Base-by-base conservation (phyloP, 2,888 invertebrate species). In the Ferrisia virgata region DNA sequence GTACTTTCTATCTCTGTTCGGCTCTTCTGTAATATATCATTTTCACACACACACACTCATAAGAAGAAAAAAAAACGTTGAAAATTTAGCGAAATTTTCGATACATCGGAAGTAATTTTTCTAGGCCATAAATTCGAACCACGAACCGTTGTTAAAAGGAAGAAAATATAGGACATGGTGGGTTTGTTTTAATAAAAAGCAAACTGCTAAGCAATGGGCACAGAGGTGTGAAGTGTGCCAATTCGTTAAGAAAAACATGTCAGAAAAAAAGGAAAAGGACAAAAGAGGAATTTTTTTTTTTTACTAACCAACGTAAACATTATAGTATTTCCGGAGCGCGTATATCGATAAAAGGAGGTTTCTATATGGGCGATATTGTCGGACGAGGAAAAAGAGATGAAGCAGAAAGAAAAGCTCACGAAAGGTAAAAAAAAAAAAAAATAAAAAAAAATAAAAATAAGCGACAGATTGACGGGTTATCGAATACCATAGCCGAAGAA, bases 181-280 rank as follows among this genome's bases (percentile, higher is more conserved):
- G 11, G 72, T 36, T 72, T 72, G 36, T 72, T 72, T 72, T 36
- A 72, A 72, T 72, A 72, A 72, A 33, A 72, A 72, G 72, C 72
- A 72, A 28, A 0, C 72, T 33, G 72, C 3, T 15, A 22, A 4
- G 18, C n/a, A n/a, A n/a, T n/a, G 31, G n/a, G n/a, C 6, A 22
- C 36, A n/a, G 36, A 72, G 25, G 72, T 25, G 8, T 18, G 18
- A 18, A 47, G 47, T 47, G 47, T 47, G 72, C n/a, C n/a, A 33
- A 72, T 72, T 72, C 72, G 72, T 72, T 72, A 72, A 72, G 72
- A 72, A 72, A 72, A 72, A 72, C 72, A 33, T 36, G 72, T n/a
- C 72, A n/a, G 18, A 72, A 72, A 64, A 28, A 25, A 25, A 6
- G 2, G 22, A 58, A 58, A n/a, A 58, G 13, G 58, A 58, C 8